Percentiles rank a stretch among this genome's conserved stretches.
phyloP scores from a whole-genome alignment of 2,113 vertebrate genomes.

The Camelus dromedarius region DNA sequence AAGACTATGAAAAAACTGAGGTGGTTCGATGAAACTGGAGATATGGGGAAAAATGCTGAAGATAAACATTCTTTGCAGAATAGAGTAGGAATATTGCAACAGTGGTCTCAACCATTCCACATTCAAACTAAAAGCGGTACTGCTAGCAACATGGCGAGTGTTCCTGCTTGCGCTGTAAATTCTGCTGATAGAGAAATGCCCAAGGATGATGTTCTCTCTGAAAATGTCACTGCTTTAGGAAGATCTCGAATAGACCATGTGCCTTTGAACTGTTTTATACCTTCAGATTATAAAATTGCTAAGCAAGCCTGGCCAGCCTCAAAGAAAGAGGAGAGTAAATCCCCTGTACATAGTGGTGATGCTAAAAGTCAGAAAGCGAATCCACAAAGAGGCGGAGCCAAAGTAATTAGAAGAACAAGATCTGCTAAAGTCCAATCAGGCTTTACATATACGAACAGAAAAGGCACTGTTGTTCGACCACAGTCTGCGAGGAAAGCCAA shows the following conservation, averaged over 20 bases:
- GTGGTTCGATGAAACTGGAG: conserved; percentile 92
- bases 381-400: conserved; percentile 77
- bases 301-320: conserved; percentile 91
- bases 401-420: conserved; percentile 82
- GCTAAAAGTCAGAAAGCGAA: conserved; percentile 81
- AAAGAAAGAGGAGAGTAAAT: conserved; percentile 85
- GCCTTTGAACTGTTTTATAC: conserved; percentile 74
- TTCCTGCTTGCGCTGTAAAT: conserved; percentile 70
- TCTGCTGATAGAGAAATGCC: conserved; percentile 79
- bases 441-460: conserved; percentile 84
- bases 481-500: conserved; percentile 87
- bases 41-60: conserved; percentile 52
- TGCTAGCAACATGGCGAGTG: conserved; percentile 61
- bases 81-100: conserved; percentile 53
- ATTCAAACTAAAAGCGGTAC: conserved; percentile 58
- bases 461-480: conserved; percentile 85
- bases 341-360: conserved; percentile 63
- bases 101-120: conserved; percentile 53
- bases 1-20: conserved; percentile 90
- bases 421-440: conserved; percentile 79
- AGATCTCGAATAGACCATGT: conserved; percentile 76
- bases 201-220: conserved; percentile 62
- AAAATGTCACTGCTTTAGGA: conserved; percentile 73
- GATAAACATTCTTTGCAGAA: conserved; percentile 65
- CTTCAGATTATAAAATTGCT: conserved; percentile 85